Evolutionary conservation across 2,888 invertebrate genomes (phyloP), one percentile per base, ranked within the genome.

Genomic region (Dyspetes luteomarginatus): DNA sequence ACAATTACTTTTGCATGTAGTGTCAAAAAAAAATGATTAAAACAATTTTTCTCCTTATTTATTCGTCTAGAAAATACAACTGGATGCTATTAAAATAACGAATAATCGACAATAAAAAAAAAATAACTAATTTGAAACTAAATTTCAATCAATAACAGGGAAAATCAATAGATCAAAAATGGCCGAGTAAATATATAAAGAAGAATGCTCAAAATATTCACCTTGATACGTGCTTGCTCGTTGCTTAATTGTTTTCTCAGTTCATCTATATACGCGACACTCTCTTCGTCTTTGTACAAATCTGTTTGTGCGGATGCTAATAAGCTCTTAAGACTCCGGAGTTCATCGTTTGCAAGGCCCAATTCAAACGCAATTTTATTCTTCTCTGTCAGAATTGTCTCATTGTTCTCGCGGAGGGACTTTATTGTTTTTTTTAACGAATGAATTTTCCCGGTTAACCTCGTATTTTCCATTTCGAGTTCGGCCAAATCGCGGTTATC

Each of bases 221-320:
- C 90, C 83, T 89, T 89, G 9, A 88, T 86, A n/a, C 87, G 87
- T 3, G 89, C 88, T 3, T 89, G 84, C 19, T 87, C 85, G 0
- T 78, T 64, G 0, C 19, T 65, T 12, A 91, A 82, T 71, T 90
- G 88, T 2, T 78, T 67, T 26, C 86, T 83, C 7, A 92, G 78
- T 79, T 87, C 87, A 15, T 86, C 82, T 3, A 89, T 68, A n/a
- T 86, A 90, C 1, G 73, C 43, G 0, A 30, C 19, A 5, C 85
- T 43, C 5, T 84, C 85, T 19, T 85, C 82, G 50, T 86, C 85
- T 0, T 24, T 43, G 17, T 72, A 71, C 12, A 86, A 62, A 64
- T 86, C 85, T 15, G 86, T 72, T 75, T 89, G 85, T 7, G 88
- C 87, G 12, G 85, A 75, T 19, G 83, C 52, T 15, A 91, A 55